Base-by-base conservation (phyloP, 2,797 vertebrate genomes). In the Paratrypauchen microcephalus region DNA sequence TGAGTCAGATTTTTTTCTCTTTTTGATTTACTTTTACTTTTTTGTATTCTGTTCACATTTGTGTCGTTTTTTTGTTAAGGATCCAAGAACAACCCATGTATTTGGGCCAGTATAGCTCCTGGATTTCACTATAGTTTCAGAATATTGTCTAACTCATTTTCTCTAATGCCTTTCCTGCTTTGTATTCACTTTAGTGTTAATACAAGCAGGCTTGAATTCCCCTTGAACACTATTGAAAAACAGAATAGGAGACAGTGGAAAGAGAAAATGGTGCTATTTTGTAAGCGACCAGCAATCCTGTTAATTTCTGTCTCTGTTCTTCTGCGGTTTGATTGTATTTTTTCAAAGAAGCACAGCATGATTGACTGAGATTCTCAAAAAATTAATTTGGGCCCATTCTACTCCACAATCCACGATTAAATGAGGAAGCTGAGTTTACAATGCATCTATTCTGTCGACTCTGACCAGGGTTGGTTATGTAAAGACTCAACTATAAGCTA, bases 371-470 rank as follows among this genome's bases (percentile, higher is more conserved):
- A 91, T 89, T 91, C 76, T 89, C 76, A 80, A 50, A 88, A 93
- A 93, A 93, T 94, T 93, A 93, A 93, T 94, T 94, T 93, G 83
- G 82, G 77, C 61, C 86, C 79, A 91, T 92, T 93, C 87, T 91
- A 91, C 89, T 90, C 90, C 87, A 91, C 87, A 90, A 88, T 88
- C 84, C 87, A 76, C 89, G 89, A 90, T 91, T 89, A 83, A 89
- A 87, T 86, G 86, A 89, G 87, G 73, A 87, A 88, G 83, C 86
- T 65, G 63, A 87, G 88, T 92, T 89, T 58, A 28, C 58, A 60
- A 84, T 87, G 76, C 23, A 15, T 76, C 80, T 74, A 87, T 87
- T 89, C 89, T 83, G 80, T 88, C 80, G 85, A 73, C 76, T 82
- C 83, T 86, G 89, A 90, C 90, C 89, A 89, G 90, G 75, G 84